Evolutionary conservation across 2,113 vertebrate genomes (phyloP).

Genomic region (Hemibagrus wyckioides): DNA sequence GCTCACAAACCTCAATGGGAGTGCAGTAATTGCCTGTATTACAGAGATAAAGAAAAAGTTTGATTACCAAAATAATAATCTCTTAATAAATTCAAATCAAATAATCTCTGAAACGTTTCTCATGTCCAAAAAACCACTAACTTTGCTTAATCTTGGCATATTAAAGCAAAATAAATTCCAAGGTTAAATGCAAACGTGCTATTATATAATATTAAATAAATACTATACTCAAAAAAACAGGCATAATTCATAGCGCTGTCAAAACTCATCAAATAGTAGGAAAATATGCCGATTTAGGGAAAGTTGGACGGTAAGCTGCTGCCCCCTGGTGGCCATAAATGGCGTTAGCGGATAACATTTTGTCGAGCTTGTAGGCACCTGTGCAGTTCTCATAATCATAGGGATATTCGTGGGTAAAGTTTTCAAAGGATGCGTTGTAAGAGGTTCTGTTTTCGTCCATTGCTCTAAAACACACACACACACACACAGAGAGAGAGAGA

Average conservation of each 20-base stretch:
- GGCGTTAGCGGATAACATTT: no score
- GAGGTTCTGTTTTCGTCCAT: background rate
- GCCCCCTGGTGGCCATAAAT: background rate
- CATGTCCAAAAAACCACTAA: background rate
- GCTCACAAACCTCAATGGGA: slow-evolving; percentile 69
- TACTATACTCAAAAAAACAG: background rate
- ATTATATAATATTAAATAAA: background rate
- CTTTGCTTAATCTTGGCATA: background rate
- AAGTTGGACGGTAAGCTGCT: background rate
- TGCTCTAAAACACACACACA: background rate
- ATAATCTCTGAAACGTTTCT: background rate
- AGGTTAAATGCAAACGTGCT: background rate
- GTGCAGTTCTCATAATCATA: background rate
- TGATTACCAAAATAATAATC: background rate
- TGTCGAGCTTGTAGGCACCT: background rate
- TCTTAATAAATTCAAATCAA: background rate
- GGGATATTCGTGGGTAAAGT: background rate
- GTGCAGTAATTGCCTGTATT: background rate
- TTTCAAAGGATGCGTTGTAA: rapidly evolving
- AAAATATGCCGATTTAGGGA: background rate
- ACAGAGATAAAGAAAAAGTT: background rate
- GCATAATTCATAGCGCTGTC: background rate
- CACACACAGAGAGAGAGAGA: background rate
- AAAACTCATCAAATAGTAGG: background rate
- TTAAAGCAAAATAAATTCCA: background rate